Base-by-base conservation (phyloP, 2,888 invertebrate genomes). In the Philaethria dido region DNA sequence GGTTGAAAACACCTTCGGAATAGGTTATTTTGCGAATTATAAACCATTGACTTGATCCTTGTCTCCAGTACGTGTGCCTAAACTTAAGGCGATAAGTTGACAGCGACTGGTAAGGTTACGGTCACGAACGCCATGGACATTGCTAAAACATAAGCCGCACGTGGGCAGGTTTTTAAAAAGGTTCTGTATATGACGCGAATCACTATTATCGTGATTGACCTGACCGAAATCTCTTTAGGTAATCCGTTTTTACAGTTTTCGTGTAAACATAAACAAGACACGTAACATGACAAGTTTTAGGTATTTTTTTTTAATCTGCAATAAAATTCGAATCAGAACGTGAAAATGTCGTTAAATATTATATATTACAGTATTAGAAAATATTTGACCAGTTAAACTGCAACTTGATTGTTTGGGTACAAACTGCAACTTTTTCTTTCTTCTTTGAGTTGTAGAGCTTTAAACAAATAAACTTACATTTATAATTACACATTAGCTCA, bases 11-110 rank as follows among this genome's bases (percentile, higher is more conserved):
- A 77, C 75, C 80, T 82, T 84, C 84, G 79, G 75, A 78, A 87
- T 86, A 86, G 88, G 85, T 79, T 80, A 76, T 80, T 86, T 80
- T 82, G 85, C 81, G 85, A 86, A 88, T 88, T 85, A 86, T 57
- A 87, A 82, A 85, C 83, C 82, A 86, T 87, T 87, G n/a, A 83
- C 82, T 85, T 83, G 86, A 85, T 85, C 82, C 77, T 86, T 88
- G 88, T 89, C 85, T 85, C 16, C 36, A 39, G 83, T 81, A 89
- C 88, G 88, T 88, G 87, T 82, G 83, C 78, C 80, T 81, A 80
- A 78, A 85, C 81, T 82, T 72, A 79, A 84, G 76, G 77, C 80
- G 74, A 71, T 75, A 74, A 74, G 75, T 78, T 77, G 64, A 55
- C 42, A 18, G 44, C 55, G 29, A 11, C 47, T 63, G 45, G 75